Conservation (phyloP, 2,888 invertebrate genomes). For the Phytoseiulus persimilis region DNA sequence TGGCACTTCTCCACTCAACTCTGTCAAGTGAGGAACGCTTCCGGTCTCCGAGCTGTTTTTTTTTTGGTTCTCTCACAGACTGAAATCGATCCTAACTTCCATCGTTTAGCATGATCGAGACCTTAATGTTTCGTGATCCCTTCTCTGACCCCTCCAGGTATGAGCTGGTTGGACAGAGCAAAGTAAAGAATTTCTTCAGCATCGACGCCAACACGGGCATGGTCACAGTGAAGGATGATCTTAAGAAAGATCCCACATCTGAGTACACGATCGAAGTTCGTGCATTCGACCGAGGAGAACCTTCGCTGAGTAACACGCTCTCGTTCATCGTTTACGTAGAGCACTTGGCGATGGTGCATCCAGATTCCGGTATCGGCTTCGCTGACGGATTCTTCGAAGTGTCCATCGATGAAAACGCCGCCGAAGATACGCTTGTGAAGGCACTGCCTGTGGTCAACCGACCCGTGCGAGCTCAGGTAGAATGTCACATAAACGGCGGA, state of each 20-base stretch:
- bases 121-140: too few species aligned
- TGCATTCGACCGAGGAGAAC: conserved; percentile 77
- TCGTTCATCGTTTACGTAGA: conserved; percentile 71
- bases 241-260: conserved; percentile 73
- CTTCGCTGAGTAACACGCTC: conserved; percentile 69
- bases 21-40: conserved; percentile 52
- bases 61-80: not conserved
- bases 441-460: conserved; percentile 66
- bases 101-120: too few species aligned
- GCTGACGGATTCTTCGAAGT: conserved; percentile 65
- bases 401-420: conserved; percentile 69
- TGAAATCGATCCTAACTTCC: not conserved
- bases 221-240: conserved; percentile 69
- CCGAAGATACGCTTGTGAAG: conserved; percentile 61
- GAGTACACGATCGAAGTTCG: conserved; percentile 72
- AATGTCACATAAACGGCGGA: conserved; percentile 68
- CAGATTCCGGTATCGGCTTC: conserved; percentile 72
- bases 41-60: conserved; percentile 7
- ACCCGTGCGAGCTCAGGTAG: conserved; percentile 62
- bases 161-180: conserved; percentile 70
- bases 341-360: conserved; percentile 60
- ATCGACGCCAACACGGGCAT: conserved; percentile 75
- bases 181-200: conserved; percentile 73
- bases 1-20: conserved; percentile 74
- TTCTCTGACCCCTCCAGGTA: conserved; percentile 52